phyloP scores from a whole-genome alignment of 2,888 invertebrate species.

The Nemotelus pantherinus region DNA sequence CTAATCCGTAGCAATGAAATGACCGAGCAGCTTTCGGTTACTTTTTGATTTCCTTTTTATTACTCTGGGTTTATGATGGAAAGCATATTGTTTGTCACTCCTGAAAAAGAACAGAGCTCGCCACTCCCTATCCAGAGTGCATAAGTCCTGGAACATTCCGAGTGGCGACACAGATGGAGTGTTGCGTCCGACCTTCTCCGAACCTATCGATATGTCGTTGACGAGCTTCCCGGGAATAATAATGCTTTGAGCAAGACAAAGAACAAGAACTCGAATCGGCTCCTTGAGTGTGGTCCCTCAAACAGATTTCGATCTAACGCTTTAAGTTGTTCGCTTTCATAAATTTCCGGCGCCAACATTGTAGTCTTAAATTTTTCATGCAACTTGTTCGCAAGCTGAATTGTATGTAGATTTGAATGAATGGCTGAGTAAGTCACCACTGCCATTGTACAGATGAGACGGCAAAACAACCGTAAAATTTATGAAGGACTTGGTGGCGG shows the following conservation, averaged over 20 bases:
- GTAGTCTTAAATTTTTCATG: slow-evolving; percentile 36
- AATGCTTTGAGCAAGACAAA: not conserved
- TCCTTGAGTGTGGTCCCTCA: slow-evolving; percentile 14
- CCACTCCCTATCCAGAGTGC: slow-evolving; percentile 2
- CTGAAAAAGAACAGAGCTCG: not conserved
- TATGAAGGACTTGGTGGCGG: slow-evolving; percentile 31
- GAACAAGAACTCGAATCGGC: not conserved
- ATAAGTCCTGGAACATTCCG: slow-evolving; percentile 33
- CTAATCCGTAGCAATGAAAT: slow-evolving; percentile 36
- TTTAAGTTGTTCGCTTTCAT: slow-evolving; percentile 21
- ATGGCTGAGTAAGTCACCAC: slow-evolving; percentile 13
- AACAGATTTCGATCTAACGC: slow-evolving; percentile 5
- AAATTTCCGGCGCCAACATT: not conserved
- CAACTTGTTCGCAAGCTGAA: slow-evolving; percentile 22
- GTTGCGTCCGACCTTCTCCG: not conserved
- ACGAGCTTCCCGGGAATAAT: not conserved
- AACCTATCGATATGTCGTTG: slow-evolving; percentile 24
- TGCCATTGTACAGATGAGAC: not conserved
- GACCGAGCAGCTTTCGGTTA: slow-evolving; percentile 1
- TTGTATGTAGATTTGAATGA: slow-evolving; percentile 32
- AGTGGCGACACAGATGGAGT: not conserved
- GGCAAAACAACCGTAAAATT: slow-evolving; percentile 38
- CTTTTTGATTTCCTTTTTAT: slow-evolving; percentile 30
- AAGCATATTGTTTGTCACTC: slow-evolving; percentile 14
- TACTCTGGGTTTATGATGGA: slow-evolving; percentile 19